These are phyloP conservation scores for Holacanthella duospinosa DNA, from an alignment of 2,888 invertebrate genomes.

Conservation along the genomic window DNA sequence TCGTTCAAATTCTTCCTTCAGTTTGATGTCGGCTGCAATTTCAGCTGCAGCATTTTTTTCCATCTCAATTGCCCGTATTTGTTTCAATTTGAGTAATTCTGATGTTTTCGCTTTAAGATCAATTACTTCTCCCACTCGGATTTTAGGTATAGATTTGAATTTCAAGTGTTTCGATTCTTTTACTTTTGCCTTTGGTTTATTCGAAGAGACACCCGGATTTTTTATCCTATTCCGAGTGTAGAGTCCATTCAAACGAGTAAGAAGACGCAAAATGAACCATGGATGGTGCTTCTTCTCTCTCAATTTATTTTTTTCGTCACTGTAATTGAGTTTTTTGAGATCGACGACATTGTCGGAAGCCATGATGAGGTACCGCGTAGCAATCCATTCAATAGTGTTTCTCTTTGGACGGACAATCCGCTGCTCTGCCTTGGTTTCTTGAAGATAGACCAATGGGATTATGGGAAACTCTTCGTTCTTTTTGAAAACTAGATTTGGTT, in stretches of 20 bases:
- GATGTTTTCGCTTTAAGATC: not conserved
- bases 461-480: not conserved
- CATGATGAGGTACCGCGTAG: not conserved
- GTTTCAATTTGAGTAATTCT: not conserved
- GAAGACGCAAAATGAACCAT: not conserved
- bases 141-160: too few relatives aligned
- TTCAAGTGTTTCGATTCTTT: too few relatives aligned
- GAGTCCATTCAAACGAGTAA: not conserved
- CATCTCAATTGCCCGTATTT: not conserved
- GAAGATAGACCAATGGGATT: not conserved
- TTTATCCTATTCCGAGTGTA: not conserved
- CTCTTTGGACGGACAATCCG: not conserved
- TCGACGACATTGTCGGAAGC: not conserved
- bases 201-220: too few relatives aligned
- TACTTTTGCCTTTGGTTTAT: too few relatives aligned
- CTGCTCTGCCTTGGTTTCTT: not conserved
- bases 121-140: not conserved
- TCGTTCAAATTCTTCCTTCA: not conserved
- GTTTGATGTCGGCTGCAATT: not conserved
- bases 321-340: not conserved
- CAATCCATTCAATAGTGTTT: not conserved
- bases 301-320: not conserved
- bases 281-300: not conserved
- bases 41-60: not conserved
- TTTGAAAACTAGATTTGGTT: not conserved